phyloP scores from a whole-genome alignment of 2,113 vertebrate species.

The Malurus cyaneus region DNA sequence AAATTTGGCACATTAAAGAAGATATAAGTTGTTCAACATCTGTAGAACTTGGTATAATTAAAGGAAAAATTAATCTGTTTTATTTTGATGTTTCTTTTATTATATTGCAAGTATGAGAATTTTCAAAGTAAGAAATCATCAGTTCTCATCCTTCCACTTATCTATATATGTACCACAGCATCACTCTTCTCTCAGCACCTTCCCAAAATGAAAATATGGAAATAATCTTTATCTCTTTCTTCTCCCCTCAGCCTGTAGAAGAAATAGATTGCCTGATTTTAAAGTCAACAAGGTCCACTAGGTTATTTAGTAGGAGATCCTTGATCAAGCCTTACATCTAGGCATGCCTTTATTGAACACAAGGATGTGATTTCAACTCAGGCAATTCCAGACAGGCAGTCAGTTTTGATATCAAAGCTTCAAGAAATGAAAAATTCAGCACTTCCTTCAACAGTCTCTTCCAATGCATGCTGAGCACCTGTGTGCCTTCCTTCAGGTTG shows the following conservation, averaged over 20 bases:
- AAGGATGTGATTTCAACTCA: constrained; percentile 15
- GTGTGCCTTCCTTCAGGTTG: neutral
- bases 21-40: constrained; percentile 68
- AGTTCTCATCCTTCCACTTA: neutral
- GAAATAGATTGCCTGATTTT: constrained; percentile 40
- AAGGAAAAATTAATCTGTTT: constrained; percentile 62
- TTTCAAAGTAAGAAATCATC: neutral
- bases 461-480: neutral
- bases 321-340: constrained; percentile 20
- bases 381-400: neutral
- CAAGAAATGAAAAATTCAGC: constrained; percentile 46
- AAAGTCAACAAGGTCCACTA: constrained; percentile 24
- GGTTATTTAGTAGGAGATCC: constrained; percentile 26
- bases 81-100: constrained; percentile 61
- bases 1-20: constrained; percentile 63
- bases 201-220: constrained; percentile 35
- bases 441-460: neutral
- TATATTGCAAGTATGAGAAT: constrained; percentile 23
- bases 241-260: neutral
- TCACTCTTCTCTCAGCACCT: neutral
- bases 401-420: constrained; percentile 25
- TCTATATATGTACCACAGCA: neutral
- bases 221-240: constrained; percentile 45
- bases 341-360: constrained; percentile 5
- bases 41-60: constrained; percentile 66